A percentile compares a stretch with the other conserved stretches of the same genome.
These are phyloP conservation scores for Oedothorax gibbosus DNA, from an alignment of 1,140 invertebrate species.

Conservation along the genomic window DNA sequence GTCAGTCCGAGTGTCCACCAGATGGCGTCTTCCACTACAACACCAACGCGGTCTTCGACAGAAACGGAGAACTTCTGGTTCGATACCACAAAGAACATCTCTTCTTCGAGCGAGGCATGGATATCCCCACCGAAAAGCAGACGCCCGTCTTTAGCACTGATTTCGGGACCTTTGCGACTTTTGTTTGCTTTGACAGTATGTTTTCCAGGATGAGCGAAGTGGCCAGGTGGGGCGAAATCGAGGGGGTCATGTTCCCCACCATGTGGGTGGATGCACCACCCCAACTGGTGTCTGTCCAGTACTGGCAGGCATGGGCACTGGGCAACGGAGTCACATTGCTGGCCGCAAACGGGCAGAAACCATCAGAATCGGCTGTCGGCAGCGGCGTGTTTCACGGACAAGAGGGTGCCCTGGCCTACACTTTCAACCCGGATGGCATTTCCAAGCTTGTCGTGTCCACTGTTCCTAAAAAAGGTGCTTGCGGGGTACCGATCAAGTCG, in stretches of 20 bases:
- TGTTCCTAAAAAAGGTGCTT: not conserved
- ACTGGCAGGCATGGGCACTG: constrained; percentile 73
- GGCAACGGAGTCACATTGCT: constrained; percentile 73
- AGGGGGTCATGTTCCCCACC: constrained; percentile 74
- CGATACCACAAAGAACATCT: constrained; percentile 84
- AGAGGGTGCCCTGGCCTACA: constrained; percentile 26
- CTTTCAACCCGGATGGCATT: constrained; percentile 36
- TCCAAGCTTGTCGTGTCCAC: constrained; percentile 42
- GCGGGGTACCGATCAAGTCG: not conserved
- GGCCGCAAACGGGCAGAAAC: constrained; percentile 72
- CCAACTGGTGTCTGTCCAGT: constrained; percentile 73
- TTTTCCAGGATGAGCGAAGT: constrained; percentile 32
- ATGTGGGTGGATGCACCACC: constrained; percentile 81
- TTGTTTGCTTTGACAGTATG: constrained; percentile 82
- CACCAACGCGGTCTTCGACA: constrained; percentile 81
- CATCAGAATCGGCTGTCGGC: constrained; percentile 59
- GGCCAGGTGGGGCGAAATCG: constrained; percentile 70
- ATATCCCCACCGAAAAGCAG: constrained; percentile 71
- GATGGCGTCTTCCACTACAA: constrained; percentile 75
- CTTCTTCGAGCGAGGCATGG: constrained; percentile 73
- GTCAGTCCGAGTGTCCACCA: constrained; percentile 63
- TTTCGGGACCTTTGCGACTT: constrained; percentile 75
- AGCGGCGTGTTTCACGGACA: constrained; percentile 61
- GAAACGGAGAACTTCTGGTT: constrained; percentile 72
- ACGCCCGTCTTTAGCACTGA: constrained; percentile 74